Evolutionary conservation across 2,888 invertebrate species (phyloP).

Genomic region (Gastracanthus pulcherrimus): DNA sequence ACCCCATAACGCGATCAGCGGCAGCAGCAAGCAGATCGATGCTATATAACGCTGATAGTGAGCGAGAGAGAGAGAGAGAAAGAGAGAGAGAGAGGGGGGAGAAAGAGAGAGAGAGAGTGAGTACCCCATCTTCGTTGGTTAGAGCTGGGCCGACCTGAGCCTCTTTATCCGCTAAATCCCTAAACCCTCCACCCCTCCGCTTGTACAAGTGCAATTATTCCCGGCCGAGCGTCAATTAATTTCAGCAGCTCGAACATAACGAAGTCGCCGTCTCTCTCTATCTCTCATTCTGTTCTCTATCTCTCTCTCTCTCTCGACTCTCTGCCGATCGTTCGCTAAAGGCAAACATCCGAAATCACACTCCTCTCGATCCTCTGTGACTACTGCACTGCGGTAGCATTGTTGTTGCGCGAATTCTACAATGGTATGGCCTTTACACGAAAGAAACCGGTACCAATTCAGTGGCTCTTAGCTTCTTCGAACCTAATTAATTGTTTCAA

Average conservation of each 20-base stretch:
- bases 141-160: too few relatives aligned
- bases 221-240: conserved; percentile 47
- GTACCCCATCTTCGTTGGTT: conserved; percentile 22
- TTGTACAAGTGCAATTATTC: conserved; percentile 49
- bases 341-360: conserved; percentile 38
- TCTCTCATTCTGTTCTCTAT: too few relatives aligned
- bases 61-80: too few relatives aligned
- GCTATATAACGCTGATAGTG: too few relatives aligned
- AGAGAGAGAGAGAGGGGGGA: background rate
- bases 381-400: background rate
- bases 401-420: background rate
- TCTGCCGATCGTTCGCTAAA: background rate
- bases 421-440: background rate
- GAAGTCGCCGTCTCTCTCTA: conserved; percentile 1
- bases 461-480: too few relatives aligned
- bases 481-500: too few relatives aligned
- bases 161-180: conserved; percentile 49
- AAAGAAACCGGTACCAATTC: too few relatives aligned
- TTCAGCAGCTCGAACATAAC: conserved; percentile 44
- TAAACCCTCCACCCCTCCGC: background rate
- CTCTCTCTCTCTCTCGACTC: background rate
- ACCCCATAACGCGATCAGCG: conserved; percentile 16
- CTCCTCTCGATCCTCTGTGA: background rate
- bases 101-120: background rate
- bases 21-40: background rate